Evolutionary conservation across 2,888 invertebrate genomes (phyloP), one percentile per base, ranked within the genome.

Genomic region (Dermolepida albohirtum): DNA sequence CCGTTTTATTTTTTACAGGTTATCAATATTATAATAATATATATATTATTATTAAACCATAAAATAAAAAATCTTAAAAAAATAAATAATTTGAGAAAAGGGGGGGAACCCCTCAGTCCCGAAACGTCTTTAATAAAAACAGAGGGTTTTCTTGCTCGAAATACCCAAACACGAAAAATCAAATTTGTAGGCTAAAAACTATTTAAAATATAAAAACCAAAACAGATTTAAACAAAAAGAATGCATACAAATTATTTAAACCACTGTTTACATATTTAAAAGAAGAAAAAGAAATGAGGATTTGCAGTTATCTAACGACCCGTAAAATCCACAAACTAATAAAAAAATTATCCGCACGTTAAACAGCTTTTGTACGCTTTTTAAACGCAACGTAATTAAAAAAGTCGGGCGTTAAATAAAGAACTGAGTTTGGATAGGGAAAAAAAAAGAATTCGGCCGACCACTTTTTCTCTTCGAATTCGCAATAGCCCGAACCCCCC

Each of bases 151-250:
- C n/a, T n/a, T n/a, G n/a, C n/a, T n/a, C n/a, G n/a, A n/a, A n/a
- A n/a, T n/a, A n/a, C n/a, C n/a, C n/a, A n/a, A n/a, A n/a, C n/a
- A n/a, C n/a, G n/a, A n/a, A n/a, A n/a, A n/a, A n/a, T n/a, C n/a
- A n/a, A n/a, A n/a, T n/a, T n/a, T n/a, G n/a, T n/a, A n/a, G n/a
- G n/a, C n/a, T n/a, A n/a, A n/a, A n/a, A n/a, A n/a, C n/a, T n/a
- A n/a, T n/a, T n/a, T n/a, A 67, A 67, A 57, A 39, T 66, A 51
- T 67, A n/a, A 34, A 29, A 5, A 5, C 29, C 29, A 29, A 4
- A 29, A 49, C n/a, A n/a, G n/a, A n/a, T n/a, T n/a, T n/a, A n/a
- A n/a, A n/a, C n/a, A 55, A 54, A 62, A 17, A 40, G 5, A 41
- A n/a, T 27, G 44, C 7, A 66, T 16, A 14, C 43, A 49, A 14